Evolutionary conservation across 2,888 invertebrate species (phyloP).

Genomic region (Rhagonycha fulva): DNA sequence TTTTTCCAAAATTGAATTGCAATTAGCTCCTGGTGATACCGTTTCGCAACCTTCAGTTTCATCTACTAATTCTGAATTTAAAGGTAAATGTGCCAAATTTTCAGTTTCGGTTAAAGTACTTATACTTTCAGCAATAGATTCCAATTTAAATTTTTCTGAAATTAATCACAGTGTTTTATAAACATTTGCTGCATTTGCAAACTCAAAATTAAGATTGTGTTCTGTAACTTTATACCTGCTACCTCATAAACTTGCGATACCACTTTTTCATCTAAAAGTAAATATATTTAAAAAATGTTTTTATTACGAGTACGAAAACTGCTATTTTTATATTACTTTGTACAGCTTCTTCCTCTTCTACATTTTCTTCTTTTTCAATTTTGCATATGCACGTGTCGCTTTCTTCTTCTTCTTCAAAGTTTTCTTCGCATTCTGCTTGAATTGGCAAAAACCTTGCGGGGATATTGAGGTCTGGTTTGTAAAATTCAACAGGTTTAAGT

Average conservation of each 20-base stretch:
- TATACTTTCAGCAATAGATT: neutral
- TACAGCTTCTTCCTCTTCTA: neutral
- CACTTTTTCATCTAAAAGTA: neutral
- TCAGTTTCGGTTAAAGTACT: neutral
- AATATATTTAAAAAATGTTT: neutral
- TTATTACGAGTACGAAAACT: neutral
- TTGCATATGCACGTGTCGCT: neutral
- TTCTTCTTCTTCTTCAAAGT: conserved; percentile 7
- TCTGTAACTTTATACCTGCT: neutral
- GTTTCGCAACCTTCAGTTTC: neutral
- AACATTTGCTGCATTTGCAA: neutral
- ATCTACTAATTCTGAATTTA: neutral
- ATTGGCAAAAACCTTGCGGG: conserved; percentile 27
- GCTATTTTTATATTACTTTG: neutral
- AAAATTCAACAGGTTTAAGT: conserved; percentile 15
- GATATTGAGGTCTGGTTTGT: conserved; percentile 23
- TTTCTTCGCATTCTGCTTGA: conserved; percentile 4
- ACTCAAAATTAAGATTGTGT: too few species aligned
- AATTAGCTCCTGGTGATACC: neutral
- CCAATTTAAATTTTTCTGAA: neutral
- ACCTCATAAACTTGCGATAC: neutral
- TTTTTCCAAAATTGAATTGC: neutral
- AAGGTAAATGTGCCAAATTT: neutral
- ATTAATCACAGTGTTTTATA: neutral
- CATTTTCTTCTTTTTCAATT: neutral